Conservation (phyloP, 92 coral and sea anemone genomes). For the Siderastrea siderea region DNA sequence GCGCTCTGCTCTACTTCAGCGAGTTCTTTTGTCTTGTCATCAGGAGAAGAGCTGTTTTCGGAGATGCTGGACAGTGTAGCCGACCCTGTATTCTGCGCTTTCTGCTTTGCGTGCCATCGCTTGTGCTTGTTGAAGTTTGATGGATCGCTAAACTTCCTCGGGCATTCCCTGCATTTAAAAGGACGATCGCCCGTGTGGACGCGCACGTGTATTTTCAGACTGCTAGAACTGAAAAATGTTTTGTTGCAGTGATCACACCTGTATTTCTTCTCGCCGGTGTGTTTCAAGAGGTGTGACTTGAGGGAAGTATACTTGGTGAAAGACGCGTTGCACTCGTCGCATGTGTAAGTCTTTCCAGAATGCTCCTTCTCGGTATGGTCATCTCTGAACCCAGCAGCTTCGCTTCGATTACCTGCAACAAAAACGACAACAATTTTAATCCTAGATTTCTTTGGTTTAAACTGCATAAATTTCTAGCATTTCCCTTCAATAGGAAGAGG, state of each 20-base stretch:
- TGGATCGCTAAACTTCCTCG: conserved; percentile 97
- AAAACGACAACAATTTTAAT: neutral
- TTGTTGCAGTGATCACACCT: conserved; percentile 94
- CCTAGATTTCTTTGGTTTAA: no score
- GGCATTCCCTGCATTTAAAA: conserved; percentile 96
- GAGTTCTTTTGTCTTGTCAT: neutral
- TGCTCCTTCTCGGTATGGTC: conserved; percentile 21
- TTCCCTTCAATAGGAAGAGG: no score
- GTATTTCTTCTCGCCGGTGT: conserved; percentile 97
- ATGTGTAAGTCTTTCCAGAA: conserved; percentile 69
- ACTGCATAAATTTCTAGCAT: no score
- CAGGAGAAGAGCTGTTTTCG: conserved; percentile 42
- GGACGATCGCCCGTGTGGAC: conserved; percentile 99
- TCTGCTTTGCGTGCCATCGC: conserved; percentile 95
- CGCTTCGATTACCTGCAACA: conserved; percentile 14
- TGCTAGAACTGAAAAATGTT: conserved; percentile 98
- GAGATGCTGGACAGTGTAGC: conserved; percentile 26
- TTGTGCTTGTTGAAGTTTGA: conserved; percentile 99
- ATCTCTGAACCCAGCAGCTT: conserved; percentile 34
- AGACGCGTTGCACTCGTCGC: conserved; percentile 91
- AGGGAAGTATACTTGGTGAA: conserved; percentile 96
- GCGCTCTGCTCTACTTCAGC: neutral
- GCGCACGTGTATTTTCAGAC: conserved; percentile 95
- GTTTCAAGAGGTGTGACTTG: conserved; percentile 95
- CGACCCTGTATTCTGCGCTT: conserved; percentile 33